Conservation (phyloP, 2,797 vertebrate genomes). For the Echiichthys vipera region DNA sequence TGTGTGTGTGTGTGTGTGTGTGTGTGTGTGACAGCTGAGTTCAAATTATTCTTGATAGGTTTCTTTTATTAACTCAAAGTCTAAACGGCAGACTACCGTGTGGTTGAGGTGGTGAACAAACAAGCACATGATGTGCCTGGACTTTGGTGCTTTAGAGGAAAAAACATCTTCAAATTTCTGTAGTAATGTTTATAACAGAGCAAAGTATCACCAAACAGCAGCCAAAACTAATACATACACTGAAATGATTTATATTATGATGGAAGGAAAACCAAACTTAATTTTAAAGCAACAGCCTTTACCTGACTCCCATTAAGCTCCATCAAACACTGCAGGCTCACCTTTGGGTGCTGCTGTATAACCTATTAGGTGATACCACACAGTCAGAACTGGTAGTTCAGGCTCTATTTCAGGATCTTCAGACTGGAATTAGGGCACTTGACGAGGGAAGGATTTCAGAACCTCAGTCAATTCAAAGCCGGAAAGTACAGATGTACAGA, state of each 20-base stretch:
- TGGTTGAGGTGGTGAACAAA: background rate
- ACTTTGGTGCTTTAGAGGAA: slow-evolving; percentile 41
- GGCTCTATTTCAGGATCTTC: slow-evolving; percentile 40
- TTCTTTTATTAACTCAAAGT: slow-evolving; percentile 16
- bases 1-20: no score
- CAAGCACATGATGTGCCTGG: slow-evolving; percentile 22
- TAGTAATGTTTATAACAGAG: slow-evolving; percentile 1
- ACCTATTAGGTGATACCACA: slow-evolving; percentile 27
- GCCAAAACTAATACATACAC: background rate
- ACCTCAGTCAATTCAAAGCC: slow-evolving; percentile 24
- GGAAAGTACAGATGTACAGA: slow-evolving; percentile 15
- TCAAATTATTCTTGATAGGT: background rate
- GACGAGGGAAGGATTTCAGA: slow-evolving; percentile 40
- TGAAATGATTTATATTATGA: background rate
- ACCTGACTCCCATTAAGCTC: background rate
- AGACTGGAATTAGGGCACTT: slow-evolving; percentile 45
- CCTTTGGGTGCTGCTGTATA: background rate
- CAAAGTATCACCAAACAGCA: background rate
- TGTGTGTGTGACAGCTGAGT: background rate
- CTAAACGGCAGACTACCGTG: background rate
- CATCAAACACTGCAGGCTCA: background rate
- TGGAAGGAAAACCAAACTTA: background rate
- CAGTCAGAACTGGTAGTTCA: background rate
- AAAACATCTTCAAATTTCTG: background rate
- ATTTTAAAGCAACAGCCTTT: background rate